A percentile compares a stretch with the other conserved stretches of the same genome.
phyloP scores from a whole-genome alignment of 2,113 vertebrate genomes.

The Polypterus senegalus region DNA sequence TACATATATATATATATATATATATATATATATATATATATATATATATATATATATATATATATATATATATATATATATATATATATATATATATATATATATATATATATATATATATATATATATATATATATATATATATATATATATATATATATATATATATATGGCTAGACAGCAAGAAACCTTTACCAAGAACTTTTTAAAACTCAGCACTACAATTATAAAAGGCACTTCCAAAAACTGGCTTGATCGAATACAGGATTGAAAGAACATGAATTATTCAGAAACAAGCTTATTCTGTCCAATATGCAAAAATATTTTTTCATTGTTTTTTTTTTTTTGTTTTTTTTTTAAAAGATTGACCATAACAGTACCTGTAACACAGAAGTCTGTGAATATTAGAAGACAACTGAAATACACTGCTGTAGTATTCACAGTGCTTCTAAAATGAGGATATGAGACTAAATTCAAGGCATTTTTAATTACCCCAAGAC shows the following conservation, averaged over 20 bases:
- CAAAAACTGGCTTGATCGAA: not conserved
- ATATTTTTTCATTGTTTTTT: not conserved
- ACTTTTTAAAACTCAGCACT: too few species aligned
- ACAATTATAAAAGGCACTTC: not conserved
- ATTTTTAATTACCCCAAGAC: slow-evolving; percentile 40
- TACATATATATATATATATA: too few species aligned
- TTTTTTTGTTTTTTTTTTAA: not conserved
- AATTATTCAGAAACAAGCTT: not conserved
- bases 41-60: too few species aligned
- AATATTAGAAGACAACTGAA: slow-evolving; percentile 50
- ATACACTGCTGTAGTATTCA: slow-evolving; percentile 39
- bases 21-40: too few species aligned
- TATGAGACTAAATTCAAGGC: slow-evolving; percentile 37
- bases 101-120: too few species aligned
- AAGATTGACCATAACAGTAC: slow-evolving; percentile 24
- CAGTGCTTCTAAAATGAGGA: slow-evolving; percentile 21
- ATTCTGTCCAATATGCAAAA: not conserved
- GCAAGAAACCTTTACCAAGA: too few species aligned
- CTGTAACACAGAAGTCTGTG: slow-evolving; percentile 50
- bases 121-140: too few species aligned
- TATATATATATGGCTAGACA: too few species aligned
- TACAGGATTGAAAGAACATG: not conserved
- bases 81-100: too few species aligned
- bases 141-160: too few species aligned
- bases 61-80: too few species aligned